Evolutionary conservation across 1,140 invertebrate species (phyloP).

Genomic region (Drosophila kepulauana): DNA sequence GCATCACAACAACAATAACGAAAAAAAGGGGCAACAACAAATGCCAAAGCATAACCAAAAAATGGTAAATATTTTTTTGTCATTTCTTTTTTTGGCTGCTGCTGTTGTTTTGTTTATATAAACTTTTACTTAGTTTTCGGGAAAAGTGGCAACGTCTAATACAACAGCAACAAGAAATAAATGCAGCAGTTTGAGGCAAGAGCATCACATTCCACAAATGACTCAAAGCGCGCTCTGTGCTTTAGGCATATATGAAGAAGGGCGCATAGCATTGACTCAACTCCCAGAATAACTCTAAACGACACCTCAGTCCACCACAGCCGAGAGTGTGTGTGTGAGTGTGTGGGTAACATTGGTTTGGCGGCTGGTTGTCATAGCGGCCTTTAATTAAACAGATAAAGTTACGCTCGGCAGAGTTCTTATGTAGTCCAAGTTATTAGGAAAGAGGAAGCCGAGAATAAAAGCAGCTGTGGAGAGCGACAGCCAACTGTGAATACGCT

Average conservation of each 20-base stretch:
- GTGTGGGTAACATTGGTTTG: background rate
- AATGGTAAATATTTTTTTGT: slow-evolving; percentile 35
- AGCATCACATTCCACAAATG: slow-evolving; percentile 47
- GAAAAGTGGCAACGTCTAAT: slow-evolving; percentile 18
- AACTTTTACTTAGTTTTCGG: slow-evolving; percentile 41
- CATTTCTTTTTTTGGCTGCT: slow-evolving; percentile 12
- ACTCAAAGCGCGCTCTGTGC: slow-evolving; percentile 20
- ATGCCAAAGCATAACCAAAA: slow-evolving; percentile 40
- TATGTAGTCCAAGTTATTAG: background rate
- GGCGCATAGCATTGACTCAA: slow-evolving; percentile 7
- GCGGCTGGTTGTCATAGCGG: slow-evolving; percentile 45
- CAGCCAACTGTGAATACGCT: background rate
- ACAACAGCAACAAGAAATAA: slow-evolving; percentile 22
- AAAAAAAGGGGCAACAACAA: slow-evolving; percentile 31
- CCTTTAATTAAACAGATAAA: slow-evolving; percentile 70
- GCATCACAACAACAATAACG: slow-evolving; percentile 57
- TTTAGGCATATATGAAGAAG: slow-evolving; percentile 1
- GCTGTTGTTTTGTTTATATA: slow-evolving; percentile 31
- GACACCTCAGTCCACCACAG: slow-evolving; percentile 1
- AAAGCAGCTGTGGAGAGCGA: background rate
- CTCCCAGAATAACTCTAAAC: background rate
- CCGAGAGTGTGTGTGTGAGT: background rate
- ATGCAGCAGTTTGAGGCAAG: slow-evolving; percentile 3
- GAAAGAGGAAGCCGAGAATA: background rate
- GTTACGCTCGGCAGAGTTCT: slow-evolving; percentile 8